Evolutionary conservation across 2,113 vertebrate species (phyloP), one percentile per base, ranked within the genome.

Genomic region (Poecilia latipinna): DNA sequence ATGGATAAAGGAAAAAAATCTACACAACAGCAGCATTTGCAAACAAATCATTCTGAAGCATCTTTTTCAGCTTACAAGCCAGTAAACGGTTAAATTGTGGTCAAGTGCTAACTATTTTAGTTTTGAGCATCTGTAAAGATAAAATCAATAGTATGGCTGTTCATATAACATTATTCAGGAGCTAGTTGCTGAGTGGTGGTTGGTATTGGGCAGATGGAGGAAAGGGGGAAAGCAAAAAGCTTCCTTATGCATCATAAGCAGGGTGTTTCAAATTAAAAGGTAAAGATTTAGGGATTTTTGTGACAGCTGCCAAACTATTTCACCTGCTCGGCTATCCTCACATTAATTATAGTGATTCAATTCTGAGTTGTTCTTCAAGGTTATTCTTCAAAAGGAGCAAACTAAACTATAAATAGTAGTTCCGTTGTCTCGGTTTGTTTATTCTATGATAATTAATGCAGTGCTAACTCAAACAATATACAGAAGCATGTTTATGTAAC

Each of bases 391-490:
- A 57, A 57, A 24, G 24, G 24, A n/a, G 8, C 22, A 8, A 8
- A 57, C 51, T 24, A 22, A 57, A n/a, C 24, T 24, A 57, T 57
- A 57, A 54, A 28, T 10, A 31, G 1, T 42, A 29, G 8, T 28
- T 60, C 32, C 26, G 65, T 15, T 0, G 64, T 42, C 28, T 0
- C 24, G 12, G 22, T 51, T 57, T 33, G 13, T 76, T 33, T 4
- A 12, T 37, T 60, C 28, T 61, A 42, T 44, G 28, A 65, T 33
- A n/a, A 84, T 70, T 37, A 0, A 70, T 74, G 37, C 61, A 39
- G 61, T n/a, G 69, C 24, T 62, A 72, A 29, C 73, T 74, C 32
- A 68, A 39, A 65, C 15, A 65, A 68, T 26, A 35, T 17, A 65
- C 28, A 48, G 3, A 51, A 65, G 28, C 3, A 65, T 17, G 1